Evolutionary conservation across 2,797 vertebrate species (phyloP), one percentile per base, ranked within the genome.

Genomic region (Acanthurus tractus): DNA sequence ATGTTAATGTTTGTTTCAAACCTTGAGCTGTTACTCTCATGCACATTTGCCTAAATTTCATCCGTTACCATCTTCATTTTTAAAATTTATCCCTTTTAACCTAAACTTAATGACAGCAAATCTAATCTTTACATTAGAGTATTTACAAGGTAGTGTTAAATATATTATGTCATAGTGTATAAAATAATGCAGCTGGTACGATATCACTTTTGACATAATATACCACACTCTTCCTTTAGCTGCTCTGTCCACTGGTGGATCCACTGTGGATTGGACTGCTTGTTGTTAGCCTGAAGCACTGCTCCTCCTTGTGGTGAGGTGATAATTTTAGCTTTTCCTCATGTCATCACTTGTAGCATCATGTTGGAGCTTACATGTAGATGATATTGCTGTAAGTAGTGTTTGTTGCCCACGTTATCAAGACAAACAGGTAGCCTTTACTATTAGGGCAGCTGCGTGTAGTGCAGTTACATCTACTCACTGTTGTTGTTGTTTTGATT

Each of bases 321-420:
- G 34, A 50, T 42, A 9, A 71, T 62, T 77, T 58, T 66, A 62
- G 34, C 42, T 66, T 53, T 78, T 70, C 46, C 36, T 52, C 45
- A 38, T 69, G 8, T 73, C 56, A 36, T 82, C 23, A 58, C 55
- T 50, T 71, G 42, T 10, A 22, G 44, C 61, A 42, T 46, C 25
- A 15, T 29, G 22, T 59, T 66, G 63, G 25, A 54, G 53, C 36
- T 67, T 44, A n/a, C 42, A 10, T 64, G 25, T 40, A 22, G 44
- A 66, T 44, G 44, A n/a, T 42, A 1, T 61, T 20, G 46, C 75
- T 79, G 36, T 54, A 52, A 76, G 38, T 57, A 18, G 11, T 46
- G 34, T 74, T 52, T 50, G 23, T 13, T 46, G 23, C n/a, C 36
- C 13, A 15, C 25, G 25, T 63, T 22, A 52, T 29, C 29, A 42